Conservation (phyloP, 2,797 vertebrate genomes). For the Taenioides sp. region DNA sequence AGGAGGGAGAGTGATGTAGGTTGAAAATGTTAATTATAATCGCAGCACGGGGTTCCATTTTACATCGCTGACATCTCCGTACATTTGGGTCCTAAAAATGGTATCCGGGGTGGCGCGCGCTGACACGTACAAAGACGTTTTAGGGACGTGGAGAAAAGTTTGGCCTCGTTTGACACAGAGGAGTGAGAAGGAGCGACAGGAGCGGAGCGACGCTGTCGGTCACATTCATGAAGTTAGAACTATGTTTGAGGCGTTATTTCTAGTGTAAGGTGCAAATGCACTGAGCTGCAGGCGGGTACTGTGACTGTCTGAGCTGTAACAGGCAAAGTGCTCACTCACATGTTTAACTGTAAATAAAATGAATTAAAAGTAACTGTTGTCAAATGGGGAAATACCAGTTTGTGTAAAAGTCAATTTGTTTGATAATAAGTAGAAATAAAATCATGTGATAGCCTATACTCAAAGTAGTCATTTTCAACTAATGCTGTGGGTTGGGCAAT, state of each 20-base stretch:
- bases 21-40: slow-evolving; percentile 86
- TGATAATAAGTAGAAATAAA: too few species aligned
- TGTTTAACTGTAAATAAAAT: too few species aligned
- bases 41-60: slow-evolving; percentile 81
- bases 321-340: too few species aligned
- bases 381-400: too few species aligned
- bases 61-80: slow-evolving; percentile 76
- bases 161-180: slow-evolving; percentile 6
- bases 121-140: slow-evolving; percentile 57
- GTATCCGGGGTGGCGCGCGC: slow-evolving; percentile 65
- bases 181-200: not conserved
- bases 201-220: not conserved
- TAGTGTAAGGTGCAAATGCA: too few species aligned
- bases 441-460: too few species aligned
- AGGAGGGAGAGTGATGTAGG: slow-evolving; percentile 81
- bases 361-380: too few species aligned
- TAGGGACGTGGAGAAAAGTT: slow-evolving; percentile 12
- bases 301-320: too few species aligned
- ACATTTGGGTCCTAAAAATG: slow-evolving; percentile 73
- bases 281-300: too few species aligned
- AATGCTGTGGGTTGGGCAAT: too few species aligned
- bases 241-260: not conserved
- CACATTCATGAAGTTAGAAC: not conserved
- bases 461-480: too few species aligned
- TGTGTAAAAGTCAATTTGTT: too few species aligned